Conservation (phyloP, 2,113 vertebrate species). For the Progne subis region DNA sequence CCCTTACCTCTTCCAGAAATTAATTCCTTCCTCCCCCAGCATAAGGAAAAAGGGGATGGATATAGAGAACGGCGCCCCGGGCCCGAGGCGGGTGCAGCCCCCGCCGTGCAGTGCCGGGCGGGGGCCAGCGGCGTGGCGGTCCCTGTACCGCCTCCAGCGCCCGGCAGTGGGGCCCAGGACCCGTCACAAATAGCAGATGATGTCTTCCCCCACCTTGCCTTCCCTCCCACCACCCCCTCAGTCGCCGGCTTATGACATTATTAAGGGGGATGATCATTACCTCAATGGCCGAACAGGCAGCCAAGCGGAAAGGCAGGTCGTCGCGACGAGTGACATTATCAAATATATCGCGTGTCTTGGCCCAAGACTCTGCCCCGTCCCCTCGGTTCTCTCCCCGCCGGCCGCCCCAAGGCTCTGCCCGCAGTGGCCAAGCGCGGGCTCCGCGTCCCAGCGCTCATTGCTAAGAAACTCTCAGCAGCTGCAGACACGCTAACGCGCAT, state of each 20-base stretch:
- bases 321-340: background rate
- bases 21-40: background rate
- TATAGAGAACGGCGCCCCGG: too few species aligned
- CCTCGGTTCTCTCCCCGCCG: background rate
- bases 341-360: background rate
- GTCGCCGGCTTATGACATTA: background rate
- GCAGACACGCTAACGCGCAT: background rate
- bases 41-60: background rate
- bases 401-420: background rate
- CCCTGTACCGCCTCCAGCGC: background rate
- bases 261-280: background rate
- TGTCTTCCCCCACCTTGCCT: background rate
- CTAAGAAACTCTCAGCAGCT: background rate
- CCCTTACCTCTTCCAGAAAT: background rate
- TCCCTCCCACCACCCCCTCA: background rate
- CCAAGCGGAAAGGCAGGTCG: background rate
- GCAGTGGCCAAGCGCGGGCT: too few species aligned
- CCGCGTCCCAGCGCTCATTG: background rate
- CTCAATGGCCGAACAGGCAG: background rate
- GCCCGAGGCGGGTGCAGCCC: background rate
- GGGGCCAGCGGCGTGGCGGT: background rate
- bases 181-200: slow-evolving; percentile 17
- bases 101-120: background rate
- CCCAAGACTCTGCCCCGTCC: background rate
- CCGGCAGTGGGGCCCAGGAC: background rate